Percentiles rank a stretch among this genome's conserved stretches.
These are phyloP conservation scores for Echinometra lucunter DNA, from an alignment of 53 echinoderm and acorn worm genomes.

Conservation along the genomic window DNA sequence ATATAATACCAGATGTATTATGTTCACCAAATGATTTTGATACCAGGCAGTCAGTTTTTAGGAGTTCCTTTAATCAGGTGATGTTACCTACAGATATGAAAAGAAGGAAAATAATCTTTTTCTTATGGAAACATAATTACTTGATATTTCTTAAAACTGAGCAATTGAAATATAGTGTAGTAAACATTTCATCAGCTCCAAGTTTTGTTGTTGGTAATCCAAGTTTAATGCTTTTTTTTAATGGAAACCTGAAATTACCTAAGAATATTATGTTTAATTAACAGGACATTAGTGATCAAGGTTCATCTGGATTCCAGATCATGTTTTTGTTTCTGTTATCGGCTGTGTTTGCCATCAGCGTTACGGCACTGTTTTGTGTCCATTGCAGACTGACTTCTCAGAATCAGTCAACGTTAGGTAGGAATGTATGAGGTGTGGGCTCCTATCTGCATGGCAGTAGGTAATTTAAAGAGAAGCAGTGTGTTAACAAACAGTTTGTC, in stretches of 20 bases:
- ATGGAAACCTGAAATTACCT: neutral
- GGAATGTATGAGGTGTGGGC: neutral
- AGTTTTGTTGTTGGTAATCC: neutral
- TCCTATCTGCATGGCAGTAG: neutral
- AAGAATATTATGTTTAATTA: constrained; percentile 6
- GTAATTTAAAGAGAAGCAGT: neutral
- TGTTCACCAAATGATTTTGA: neutral
- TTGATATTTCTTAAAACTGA: too few species aligned
- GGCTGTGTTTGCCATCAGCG: constrained; percentile 89
- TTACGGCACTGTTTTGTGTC: constrained; percentile 80
- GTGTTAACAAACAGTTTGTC: too few species aligned
- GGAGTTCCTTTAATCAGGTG: too few species aligned
- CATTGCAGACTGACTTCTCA: constrained; percentile 79
- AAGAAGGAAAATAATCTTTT: too few species aligned
- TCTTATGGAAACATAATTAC: too few species aligned
- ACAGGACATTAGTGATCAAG: constrained; percentile 76
- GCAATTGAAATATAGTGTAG: neutral
- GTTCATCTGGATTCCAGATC: constrained; percentile 81
- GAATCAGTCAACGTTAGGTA: constrained; percentile 98
- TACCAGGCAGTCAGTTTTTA: neutral
- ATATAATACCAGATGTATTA: neutral
- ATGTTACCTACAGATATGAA: neutral
- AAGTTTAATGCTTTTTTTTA: neutral
- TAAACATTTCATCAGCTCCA: neutral
- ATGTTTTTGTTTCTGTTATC: constrained; percentile 93